Evolutionary conservation across 2,888 invertebrate species (phyloP).

Genomic region (Phania funesta): DNA sequence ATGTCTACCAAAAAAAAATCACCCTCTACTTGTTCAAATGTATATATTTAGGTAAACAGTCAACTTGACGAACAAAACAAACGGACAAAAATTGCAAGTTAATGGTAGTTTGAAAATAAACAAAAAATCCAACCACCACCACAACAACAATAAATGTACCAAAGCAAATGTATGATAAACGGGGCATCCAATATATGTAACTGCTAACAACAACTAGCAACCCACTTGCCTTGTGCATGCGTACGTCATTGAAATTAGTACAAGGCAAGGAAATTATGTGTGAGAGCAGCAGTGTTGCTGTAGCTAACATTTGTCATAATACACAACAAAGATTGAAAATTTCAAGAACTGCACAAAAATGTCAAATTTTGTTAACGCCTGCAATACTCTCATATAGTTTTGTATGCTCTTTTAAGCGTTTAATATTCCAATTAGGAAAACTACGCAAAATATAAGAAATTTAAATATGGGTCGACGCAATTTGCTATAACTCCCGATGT

Average conservation of each 20-base stretch:
- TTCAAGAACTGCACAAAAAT: too few relatives aligned
- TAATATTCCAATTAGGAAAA: too few relatives aligned
- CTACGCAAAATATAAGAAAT: too few relatives aligned
- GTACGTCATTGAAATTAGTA: constrained; percentile 55
- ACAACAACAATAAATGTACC: constrained; percentile 9
- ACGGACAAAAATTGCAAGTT: constrained; percentile 55
- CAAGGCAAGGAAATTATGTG: constrained; percentile 23
- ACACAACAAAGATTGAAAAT: neutral
- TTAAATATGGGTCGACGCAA: too few relatives aligned
- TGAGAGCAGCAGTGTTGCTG: constrained; percentile 8
- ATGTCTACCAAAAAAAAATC: too few relatives aligned
- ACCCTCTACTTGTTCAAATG: neutral
- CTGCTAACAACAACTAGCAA: constrained; percentile 35
- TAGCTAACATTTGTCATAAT: neutral
- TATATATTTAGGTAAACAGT: constrained; percentile 12
- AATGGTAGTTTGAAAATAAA: constrained; percentile 43
- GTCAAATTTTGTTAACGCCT: too few relatives aligned
- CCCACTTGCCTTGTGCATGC: constrained; percentile 62
- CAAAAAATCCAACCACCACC: neutral
- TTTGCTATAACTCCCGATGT: too few relatives aligned
- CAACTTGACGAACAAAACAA: constrained; percentile 29
- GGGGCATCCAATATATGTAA: constrained; percentile 21
- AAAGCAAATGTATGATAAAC: neutral
- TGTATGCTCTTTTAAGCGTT: too few relatives aligned
- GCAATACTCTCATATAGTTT: too few relatives aligned